Percentiles rank a stretch among this genome's conserved stretches.
phyloP scores from a whole-genome alignment of 2,888 invertebrate genomes.

The Cataglyphis cursor region DNA sequence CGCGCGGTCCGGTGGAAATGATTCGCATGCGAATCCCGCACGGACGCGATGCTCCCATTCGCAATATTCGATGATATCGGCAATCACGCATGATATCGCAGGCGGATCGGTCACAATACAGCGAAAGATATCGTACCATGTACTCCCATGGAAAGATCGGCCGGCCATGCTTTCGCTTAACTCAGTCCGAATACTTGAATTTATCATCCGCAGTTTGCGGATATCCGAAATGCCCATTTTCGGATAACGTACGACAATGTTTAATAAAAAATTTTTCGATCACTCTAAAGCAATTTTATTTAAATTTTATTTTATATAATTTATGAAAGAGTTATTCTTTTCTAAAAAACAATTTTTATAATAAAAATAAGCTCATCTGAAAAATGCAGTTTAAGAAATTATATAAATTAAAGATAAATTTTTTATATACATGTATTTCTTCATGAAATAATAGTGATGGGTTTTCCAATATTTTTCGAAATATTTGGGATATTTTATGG shows the following conservation, averaged over 20 bases:
- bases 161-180: conserved; percentile 32
- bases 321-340: too few relatives aligned
- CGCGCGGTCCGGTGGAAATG: conserved; percentile 57
- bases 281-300: not conserved
- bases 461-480: too few relatives aligned
- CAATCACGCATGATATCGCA: conserved; percentile 58
- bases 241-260: not conserved
- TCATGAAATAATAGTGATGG: too few relatives aligned
- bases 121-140: conserved; percentile 63
- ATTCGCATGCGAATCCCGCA: conserved; percentile 57
- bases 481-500: too few relatives aligned
- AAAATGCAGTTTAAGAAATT: too few relatives aligned
- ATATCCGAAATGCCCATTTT: not conserved
- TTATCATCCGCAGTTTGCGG: not conserved
- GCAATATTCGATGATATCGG: conserved; percentile 74
- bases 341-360: not conserved
- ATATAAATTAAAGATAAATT: too few relatives aligned
- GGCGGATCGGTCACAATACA: conserved; percentile 59
- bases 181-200: not conserved
- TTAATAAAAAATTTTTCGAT: not conserved
- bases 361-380: not conserved
- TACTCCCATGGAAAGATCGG: conserved; percentile 63
- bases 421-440: not conserved
- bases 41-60: conserved; percentile 66
- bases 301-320: too few relatives aligned